Evolutionary conservation across 2,113 vertebrate species (phyloP), one percentile per base, ranked within the genome.

Genomic region (Amblyopsis rosae): DNA sequence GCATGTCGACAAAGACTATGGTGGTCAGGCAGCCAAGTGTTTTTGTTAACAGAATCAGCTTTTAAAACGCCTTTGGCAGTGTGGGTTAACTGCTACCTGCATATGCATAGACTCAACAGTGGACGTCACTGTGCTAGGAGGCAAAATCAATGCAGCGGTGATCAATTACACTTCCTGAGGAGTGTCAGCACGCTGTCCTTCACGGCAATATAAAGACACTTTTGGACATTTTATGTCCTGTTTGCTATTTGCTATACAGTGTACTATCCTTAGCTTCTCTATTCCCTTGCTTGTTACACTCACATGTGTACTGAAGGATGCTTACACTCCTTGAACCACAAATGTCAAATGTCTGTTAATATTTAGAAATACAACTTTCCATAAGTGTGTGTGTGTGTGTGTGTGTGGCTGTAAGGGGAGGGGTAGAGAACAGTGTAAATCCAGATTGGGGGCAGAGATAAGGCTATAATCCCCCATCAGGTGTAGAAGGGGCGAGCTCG

Each of bases 91-190:
- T 79, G 75, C 84, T 87, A 77, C 66, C 60, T 69, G 57, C 68
- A 65, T 66, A 79, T 84, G 79, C 78, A 83, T 66, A 70, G 72
- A 79, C 86, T 75, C 46, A 1, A 68, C 35, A 68, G 62, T 41
- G 58, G 65, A 46, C 16, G 47, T 41, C 55, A 69, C 57, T 54
- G 59, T 75, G 71, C 53, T 64, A 70, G 55, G 48, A 19, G 45
- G 48, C 53, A 46, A 12, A 53, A 77, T 86, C 69, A n/a, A 77
- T 75, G 6, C 3, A 65, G 13, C 48, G 47, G 41, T 45, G 70
- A 88, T 83, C 75, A 80, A 76, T 69, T 41, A 45, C 48, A 16
- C 41, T 60, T 74, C 49, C 72, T 19, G 77, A 70, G 57, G 75
- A 55, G 53, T 35, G 46, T 48, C 12, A 26, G 5, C 19, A 48